phyloP scores from a whole-genome alignment of 2,113 vertebrate species.

The Pheucticus melanocephalus region DNA sequence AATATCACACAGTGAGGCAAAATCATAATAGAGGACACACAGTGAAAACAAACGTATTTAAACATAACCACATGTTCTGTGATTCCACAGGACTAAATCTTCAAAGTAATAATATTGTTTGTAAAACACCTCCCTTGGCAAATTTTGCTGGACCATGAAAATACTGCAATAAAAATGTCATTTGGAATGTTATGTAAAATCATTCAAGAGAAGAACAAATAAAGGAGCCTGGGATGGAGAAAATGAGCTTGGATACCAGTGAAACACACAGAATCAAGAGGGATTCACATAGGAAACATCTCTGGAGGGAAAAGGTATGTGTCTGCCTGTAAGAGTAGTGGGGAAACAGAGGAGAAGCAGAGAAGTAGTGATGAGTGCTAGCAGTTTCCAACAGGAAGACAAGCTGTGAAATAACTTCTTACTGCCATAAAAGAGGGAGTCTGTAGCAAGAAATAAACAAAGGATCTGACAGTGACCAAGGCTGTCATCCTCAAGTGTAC shows the following conservation, averaged over 20 bases:
- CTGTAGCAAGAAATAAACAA: background rate
- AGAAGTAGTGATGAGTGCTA: background rate
- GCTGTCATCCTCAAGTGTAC: background rate
- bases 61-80: slow-evolving; percentile 43
- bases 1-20: slow-evolving; percentile 12
- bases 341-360: background rate
- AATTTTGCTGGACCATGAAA: background rate
- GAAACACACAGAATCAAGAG: background rate
- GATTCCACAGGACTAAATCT: slow-evolving; percentile 1
- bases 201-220: slow-evolving; percentile 8
- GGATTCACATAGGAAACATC: background rate
- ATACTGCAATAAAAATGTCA: slow-evolving; percentile 29
- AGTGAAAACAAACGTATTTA: slow-evolving; percentile 50
- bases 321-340: background rate
- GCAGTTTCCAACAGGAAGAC: background rate
- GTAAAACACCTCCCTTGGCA: slow-evolving; percentile 49
- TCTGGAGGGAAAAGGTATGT: background rate
- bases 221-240: background rate
- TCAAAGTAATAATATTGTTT: slow-evolving; percentile 59
- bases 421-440: background rate
- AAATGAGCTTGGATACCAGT: background rate
- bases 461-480: background rate
- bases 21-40: slow-evolving; percentile 30
- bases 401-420: background rate
- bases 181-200: slow-evolving; percentile 30